Conservation (phyloP, 1,140 invertebrate genomes). For the Platyura marginata region DNA sequence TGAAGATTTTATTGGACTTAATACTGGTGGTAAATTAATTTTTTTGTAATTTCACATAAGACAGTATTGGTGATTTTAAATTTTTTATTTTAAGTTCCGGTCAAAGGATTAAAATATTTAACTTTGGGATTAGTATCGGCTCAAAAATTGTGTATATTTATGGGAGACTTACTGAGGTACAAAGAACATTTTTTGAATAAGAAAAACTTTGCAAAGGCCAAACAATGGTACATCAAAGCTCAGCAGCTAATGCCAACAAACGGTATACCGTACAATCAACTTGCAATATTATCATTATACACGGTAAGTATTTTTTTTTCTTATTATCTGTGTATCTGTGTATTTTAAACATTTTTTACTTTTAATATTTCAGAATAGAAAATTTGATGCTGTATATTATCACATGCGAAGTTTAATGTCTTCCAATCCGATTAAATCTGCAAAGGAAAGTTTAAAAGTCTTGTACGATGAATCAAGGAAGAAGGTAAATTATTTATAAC, state of each 20-base stretch:
- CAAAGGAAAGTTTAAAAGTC: constrained; percentile 67
- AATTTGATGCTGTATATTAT: constrained; percentile 93
- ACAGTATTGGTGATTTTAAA: no score
- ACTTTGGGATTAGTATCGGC: constrained; percentile 64
- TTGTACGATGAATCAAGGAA: constrained; percentile 88
- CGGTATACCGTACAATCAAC: constrained; percentile 83
- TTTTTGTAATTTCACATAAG: no score
- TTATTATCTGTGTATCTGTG: no score
- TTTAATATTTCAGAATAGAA: constrained; percentile 80
- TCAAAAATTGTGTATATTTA: constrained; percentile 72
- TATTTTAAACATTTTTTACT: no score
- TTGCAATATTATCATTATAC: constrained; percentile 81
- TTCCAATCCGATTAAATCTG: constrained; percentile 79
- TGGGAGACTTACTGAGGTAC: constrained; percentile 83
- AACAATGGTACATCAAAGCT: constrained; percentile 81
- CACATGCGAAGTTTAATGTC: constrained; percentile 89
- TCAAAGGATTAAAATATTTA: no score
- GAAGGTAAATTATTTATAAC: constrained; percentile 38
- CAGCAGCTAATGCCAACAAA: constrained; percentile 88
- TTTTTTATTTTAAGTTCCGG: no score
- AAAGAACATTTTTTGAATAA: constrained; percentile 68
- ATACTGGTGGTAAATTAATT: constrained; percentile 7
- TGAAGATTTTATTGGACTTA: constrained; percentile 29
- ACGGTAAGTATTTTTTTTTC: no score
- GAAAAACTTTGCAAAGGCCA: constrained; percentile 68